Base-by-base conservation (phyloP, 2,797 vertebrate species). In the Sus cebifrons region DNA sequence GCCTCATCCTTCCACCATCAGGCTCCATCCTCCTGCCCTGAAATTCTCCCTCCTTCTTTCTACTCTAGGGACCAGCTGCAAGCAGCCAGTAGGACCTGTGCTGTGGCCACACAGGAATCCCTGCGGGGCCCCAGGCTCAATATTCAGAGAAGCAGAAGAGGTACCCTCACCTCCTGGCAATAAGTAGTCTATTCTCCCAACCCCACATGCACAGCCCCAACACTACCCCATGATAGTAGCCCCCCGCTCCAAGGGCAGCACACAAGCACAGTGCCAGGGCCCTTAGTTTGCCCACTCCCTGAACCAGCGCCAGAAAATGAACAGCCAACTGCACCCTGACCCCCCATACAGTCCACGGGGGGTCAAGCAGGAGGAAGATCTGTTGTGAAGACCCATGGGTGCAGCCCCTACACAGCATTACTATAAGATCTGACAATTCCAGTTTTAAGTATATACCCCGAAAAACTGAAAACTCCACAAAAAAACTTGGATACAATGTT, bases 161-260 rank as follows among this genome's bases (percentile, higher is more conserved):
- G 58, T 11, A 20, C 29, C 64, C 64, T 65, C 23, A 27, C 64
- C 64, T 65, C 62, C 62, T 65, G 64, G 64, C 12, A 0, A 25
- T 65, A 25, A 25, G 25, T 25, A 65, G 64, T 9, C n/a, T 6
- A 78, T 14, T 16, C 78, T 75, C 29, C 29, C n/a, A 78, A 75
- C 11, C 5, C 49, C 29, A 3, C 10, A 56, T 0, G 6, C 25
- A 75, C 12, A 58, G 36, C 10, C 5, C 11, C 1, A 58, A 7
- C 25, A 23, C 17, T 17, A 21, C 3, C 23, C 27, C 18, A 6
- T 0, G 29, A 81, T 8, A 27, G 52, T 52, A 49, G 60, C 40
- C 32, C 29, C 62, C 36, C 70, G 6, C 6, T 49, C 44, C 44
- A 49, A 3, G 18, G n/a, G n/a, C 25, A 6, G 65, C 60, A 23